Evolutionary conservation across 2,113 vertebrate genomes (phyloP).

Genomic region (Sylvilagus bachmani): DNA sequence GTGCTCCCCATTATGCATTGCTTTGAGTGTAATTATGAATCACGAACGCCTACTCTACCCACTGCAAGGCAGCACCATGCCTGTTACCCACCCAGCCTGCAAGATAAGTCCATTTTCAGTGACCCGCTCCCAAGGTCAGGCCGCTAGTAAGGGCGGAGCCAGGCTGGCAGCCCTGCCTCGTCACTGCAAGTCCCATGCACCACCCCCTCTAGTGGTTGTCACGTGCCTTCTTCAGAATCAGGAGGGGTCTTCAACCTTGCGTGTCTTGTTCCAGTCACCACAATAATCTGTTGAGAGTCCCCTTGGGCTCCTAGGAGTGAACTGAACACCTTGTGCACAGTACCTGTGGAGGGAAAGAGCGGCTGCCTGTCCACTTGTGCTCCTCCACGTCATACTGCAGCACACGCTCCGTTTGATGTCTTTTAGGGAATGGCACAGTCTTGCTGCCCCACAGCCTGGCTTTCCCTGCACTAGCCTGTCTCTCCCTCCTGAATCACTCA

Average conservation of each 20-base stretch:
- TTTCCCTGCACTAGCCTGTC: not conserved
- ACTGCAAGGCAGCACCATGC: fast-evolving
- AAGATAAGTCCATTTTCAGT: not conserved
- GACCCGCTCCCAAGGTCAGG: not conserved
- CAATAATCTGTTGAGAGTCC: not conserved
- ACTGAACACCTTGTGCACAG: not conserved
- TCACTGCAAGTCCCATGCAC: not conserved
- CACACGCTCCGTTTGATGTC: not conserved
- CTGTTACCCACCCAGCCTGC: not conserved
- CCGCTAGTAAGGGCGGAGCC: not conserved
- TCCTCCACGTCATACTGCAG: not conserved
- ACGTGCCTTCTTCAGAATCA: not conserved
- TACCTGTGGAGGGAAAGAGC: not conserved
- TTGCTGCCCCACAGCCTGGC: not conserved
- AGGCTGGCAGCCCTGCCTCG: too few relatives aligned
- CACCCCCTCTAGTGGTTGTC: not conserved
- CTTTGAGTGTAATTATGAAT: not conserved
- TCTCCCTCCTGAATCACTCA: not conserved
- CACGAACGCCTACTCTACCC: not conserved
- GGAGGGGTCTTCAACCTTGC: not conserved
- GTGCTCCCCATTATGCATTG: not conserved
- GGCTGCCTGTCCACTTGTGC: not conserved
- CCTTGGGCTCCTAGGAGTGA: not conserved
- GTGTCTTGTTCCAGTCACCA: not conserved
- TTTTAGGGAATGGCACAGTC: not conserved